These are phyloP conservation scores for Resseliella maxima DNA, from an alignment of 2,888 invertebrate genomes.

Conservation along the genomic window DNA sequence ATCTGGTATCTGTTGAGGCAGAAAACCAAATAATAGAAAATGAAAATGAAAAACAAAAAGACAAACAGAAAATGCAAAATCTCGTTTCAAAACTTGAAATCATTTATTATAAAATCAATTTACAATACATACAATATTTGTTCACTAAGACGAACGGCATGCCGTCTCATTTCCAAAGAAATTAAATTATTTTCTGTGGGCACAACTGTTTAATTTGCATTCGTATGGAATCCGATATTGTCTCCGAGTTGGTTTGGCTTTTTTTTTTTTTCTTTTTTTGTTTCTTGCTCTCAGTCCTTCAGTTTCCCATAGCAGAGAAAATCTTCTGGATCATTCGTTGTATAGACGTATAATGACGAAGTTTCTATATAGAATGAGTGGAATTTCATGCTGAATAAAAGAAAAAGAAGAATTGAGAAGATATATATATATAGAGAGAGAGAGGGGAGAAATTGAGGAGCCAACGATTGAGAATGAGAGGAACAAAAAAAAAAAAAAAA, in stretches of 20 bases:
- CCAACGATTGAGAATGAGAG: too few species aligned
- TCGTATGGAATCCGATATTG: neutral
- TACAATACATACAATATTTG: neutral
- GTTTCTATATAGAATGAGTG: neutral
- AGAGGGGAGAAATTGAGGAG: neutral
- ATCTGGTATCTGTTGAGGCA: too few species aligned
- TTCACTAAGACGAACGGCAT: neutral
- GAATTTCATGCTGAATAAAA: neutral
- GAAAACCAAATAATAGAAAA: too few species aligned
- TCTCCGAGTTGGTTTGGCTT: too few species aligned
- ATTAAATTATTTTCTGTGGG: neutral
- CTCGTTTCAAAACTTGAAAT: neutral
- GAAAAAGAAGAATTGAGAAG: neutral
- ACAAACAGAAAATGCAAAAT: neutral
- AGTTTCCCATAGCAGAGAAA: neutral
- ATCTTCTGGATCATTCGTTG: neutral
- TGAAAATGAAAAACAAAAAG: neutral
- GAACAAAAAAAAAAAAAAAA: neutral
- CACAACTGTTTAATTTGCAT: conserved; percentile 3
- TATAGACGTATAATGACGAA: neutral
- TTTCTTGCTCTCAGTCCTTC: neutral
- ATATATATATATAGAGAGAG: too few species aligned
- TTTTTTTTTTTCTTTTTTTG: too few species aligned
- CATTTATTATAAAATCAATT: neutral
- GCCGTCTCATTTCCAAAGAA: too few species aligned